Evolutionary conservation across 2,888 invertebrate species (phyloP), one percentile per base, ranked within the genome.

Genomic region (Ptilodon capucinus): DNA sequence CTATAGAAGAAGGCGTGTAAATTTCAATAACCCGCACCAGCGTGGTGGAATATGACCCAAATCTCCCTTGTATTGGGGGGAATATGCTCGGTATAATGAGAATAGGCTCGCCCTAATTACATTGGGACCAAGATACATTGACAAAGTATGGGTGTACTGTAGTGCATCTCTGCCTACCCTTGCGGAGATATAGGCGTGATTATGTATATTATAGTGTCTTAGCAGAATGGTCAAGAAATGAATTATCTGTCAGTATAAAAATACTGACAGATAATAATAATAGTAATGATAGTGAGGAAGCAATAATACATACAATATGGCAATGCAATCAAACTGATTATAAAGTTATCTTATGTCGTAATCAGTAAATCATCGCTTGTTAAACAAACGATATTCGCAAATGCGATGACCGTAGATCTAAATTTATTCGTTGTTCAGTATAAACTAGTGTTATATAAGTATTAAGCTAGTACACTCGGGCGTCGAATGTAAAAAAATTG

Each of bases 401-500:
- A 32, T 2, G 8, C 14, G 32, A 32, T 32, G 32, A 14, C 6
- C 9, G 5, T 17, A 11, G 9, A 17, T 35, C 2, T 17, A 17
- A 14, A 35, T 6, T 4, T 35, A 35, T 17, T 35, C 35, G 17
- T 35, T 35, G 35, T 11, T 17, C 17, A 11, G 9, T 35, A 17
- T 9, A 32, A 13, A 32, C 30, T n/a, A 30, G 11, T 42, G 11
- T 23, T 32, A 21, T 32, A 21, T 14, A 38, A 46, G 46, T 43
- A 49, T 58, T 49, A 57, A 63, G n/a, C n/a, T 58, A 48, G 52
- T 50, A 43, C 62, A 62, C 64, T n/a, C n/a, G n/a, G n/a, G n/a
- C n/a, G n/a, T n/a, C n/a, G 64, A 61, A 68, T 64, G 62, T 62
- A 53, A 64, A 68, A 60, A 49, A n/a, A n/a, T n/a, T n/a, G n/a